phyloP scores from a whole-genome alignment of 1,140 invertebrate species.

The Sycobia sp. region DNA sequence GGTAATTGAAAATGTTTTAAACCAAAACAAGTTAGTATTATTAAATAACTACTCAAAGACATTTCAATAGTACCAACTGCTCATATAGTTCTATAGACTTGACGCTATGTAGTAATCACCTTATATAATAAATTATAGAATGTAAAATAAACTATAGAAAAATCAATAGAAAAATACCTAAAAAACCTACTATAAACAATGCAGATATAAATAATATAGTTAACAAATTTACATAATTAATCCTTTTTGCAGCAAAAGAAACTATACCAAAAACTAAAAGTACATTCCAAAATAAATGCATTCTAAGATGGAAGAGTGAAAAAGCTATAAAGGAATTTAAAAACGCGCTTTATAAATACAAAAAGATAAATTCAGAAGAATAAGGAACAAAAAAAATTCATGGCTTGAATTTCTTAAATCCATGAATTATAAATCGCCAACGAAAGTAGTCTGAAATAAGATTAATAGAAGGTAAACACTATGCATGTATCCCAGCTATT shows the following conservation, averaged over 20 bases:
- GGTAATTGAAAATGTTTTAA: too few species aligned
- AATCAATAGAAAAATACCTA: conserved; percentile 24
- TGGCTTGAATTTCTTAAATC: too few species aligned
- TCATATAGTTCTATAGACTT: conserved; percentile 40
- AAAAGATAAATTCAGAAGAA: too few species aligned
- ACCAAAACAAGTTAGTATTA: conserved; percentile 36
- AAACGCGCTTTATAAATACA: too few species aligned
- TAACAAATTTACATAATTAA: conserved; percentile 37
- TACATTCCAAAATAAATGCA: too few species aligned
- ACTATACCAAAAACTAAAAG: not conserved
- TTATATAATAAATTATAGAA: conserved; percentile 3
- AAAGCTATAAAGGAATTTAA: too few species aligned
- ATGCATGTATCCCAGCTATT: too few species aligned
- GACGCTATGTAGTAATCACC: conserved; percentile 37
- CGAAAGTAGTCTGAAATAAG: too few species aligned
- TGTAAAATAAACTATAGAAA: conserved; percentile 23
- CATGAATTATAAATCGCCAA: too few species aligned
- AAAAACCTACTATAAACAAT: not conserved
- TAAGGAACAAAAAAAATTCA: too few species aligned
- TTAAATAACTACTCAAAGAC: conserved; percentile 18
- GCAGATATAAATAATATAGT: conserved; percentile 36
- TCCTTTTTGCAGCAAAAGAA: conserved; percentile 26
- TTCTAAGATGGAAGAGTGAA: too few species aligned
- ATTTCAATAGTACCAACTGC: not conserved
- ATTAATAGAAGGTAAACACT: too few species aligned